Evolutionary conservation across 1,140 invertebrate species (phyloP).

Genomic region (Xylocopa sonorina): DNA sequence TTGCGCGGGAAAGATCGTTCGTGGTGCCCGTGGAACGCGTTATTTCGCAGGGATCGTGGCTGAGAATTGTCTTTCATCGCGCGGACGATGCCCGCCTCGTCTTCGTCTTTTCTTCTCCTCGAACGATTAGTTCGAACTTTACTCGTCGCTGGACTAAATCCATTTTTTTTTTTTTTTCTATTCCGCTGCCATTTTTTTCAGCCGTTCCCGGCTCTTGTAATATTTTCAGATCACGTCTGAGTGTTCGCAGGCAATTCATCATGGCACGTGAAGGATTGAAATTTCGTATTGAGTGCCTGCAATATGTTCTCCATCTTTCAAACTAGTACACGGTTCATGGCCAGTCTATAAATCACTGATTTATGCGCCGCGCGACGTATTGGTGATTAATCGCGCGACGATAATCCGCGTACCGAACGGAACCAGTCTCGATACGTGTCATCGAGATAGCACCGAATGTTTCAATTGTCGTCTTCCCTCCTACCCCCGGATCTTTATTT

Average conservation of each 20-base stretch:
- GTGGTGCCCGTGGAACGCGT: not conserved
- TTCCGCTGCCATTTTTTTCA: too few species aligned
- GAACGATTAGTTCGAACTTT: too few species aligned
- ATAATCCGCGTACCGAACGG: constrained; percentile 12
- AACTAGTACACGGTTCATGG: not conserved
- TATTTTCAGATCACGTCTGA: not conserved
- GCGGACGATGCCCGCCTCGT: too few species aligned
- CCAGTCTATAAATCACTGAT: constrained; percentile 23
- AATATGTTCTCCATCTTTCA: constrained; percentile 14
- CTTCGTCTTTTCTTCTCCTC: too few species aligned
- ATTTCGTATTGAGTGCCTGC: not conserved
- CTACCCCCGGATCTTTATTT: not conserved
- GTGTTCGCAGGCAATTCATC: not conserved
- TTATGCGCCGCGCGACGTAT: constrained; percentile 5
- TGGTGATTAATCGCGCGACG: constrained; percentile 20
- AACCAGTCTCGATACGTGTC: not conserved
- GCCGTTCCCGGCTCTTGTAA: not conserved
- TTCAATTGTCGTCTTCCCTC: not conserved
- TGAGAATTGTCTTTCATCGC: too few species aligned
- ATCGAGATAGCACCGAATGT: not conserved
- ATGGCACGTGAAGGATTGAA: not conserved
- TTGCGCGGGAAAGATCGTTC: constrained; percentile 11
- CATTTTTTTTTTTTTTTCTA: too few species aligned
- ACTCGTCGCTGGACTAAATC: too few species aligned
- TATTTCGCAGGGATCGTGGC: not conserved